Percentiles rank a stretch among this genome's conserved stretches.
Conservation (phyloP, 2,888 invertebrate genomes). For the Mactromeris polynyma region DNA sequence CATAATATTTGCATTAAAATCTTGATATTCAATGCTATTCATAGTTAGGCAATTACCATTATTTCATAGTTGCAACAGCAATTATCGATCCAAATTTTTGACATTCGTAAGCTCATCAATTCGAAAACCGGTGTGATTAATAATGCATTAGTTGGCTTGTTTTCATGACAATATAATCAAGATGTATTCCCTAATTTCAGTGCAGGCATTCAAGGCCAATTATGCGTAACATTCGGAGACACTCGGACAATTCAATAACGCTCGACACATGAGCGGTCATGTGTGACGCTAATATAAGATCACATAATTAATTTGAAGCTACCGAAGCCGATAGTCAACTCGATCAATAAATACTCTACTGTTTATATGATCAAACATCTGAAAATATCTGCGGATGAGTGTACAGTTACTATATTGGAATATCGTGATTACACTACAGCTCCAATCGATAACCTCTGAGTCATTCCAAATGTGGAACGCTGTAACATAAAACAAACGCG, state of each 20-base stretch:
- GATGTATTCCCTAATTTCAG: constrained; percentile 1
- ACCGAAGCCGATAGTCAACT: not conserved
- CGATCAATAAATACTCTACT: not conserved
- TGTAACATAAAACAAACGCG: not conserved
- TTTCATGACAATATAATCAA: not conserved
- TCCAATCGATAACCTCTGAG: constrained; percentile 11
- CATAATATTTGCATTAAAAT: too few relatives aligned
- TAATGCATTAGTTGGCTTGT: not conserved
- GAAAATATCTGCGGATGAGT: not conserved
- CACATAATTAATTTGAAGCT: not conserved
- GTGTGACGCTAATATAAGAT: not conserved
- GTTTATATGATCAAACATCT: not conserved
- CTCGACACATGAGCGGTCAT: not conserved
- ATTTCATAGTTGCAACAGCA: not conserved
- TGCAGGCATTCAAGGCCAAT: not conserved
- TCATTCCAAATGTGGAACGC: not conserved
- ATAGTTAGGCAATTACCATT: too few relatives aligned
- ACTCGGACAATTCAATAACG: not conserved
- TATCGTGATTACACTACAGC: not conserved
- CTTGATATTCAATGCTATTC: too few relatives aligned
- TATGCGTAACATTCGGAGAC: not conserved
- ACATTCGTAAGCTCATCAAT: not conserved
- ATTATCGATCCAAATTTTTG: not conserved
- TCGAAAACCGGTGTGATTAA: not conserved
- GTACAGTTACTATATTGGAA: constrained; percentile 18